A percentile compares a stretch with the other conserved stretches of the same genome.
phyloP scores from a whole-genome alignment of 2,113 vertebrate genomes.

The Cinclus mexicanus region DNA sequence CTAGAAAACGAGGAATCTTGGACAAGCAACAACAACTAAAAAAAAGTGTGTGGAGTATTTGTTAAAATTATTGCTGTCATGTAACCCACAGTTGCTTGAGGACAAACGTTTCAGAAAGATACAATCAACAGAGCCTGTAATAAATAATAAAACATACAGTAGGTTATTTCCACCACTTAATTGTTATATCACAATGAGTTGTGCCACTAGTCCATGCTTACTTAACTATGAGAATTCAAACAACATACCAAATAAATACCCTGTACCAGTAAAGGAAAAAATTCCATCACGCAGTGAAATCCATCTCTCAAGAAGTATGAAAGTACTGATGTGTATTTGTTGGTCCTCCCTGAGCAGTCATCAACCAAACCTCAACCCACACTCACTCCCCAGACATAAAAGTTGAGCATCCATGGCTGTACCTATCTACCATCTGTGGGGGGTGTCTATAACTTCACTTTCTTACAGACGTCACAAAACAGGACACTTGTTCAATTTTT shows the following conservation, averaged over 20 bases:
- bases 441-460: not conserved
- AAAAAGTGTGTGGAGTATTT: not conserved
- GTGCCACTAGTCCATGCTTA: not conserved
- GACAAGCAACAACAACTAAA: not conserved
- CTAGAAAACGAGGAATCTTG: constrained; percentile 29
- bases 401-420: not conserved
- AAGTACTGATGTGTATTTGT: not conserved
- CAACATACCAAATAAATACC: not conserved
- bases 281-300: not conserved
- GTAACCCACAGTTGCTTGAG: not conserved
- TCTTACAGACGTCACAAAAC: fast-evolving
- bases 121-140: not conserved
- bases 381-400: not conserved
- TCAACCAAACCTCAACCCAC: not conserved
- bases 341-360: not conserved
- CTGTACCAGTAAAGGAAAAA: not conserved
- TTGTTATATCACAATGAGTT: not conserved
- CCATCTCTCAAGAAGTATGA: not conserved
- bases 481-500: not conserved
- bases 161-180: not conserved
- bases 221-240: not conserved
- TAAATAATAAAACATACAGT: not conserved
- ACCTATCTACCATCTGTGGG: not conserved
- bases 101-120: not conserved
- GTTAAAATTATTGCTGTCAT: not conserved